Percentiles rank a stretch among this genome's conserved stretches.
phyloP scores from a whole-genome alignment of 2,888 invertebrate genomes.

The Cenopis cana region DNA sequence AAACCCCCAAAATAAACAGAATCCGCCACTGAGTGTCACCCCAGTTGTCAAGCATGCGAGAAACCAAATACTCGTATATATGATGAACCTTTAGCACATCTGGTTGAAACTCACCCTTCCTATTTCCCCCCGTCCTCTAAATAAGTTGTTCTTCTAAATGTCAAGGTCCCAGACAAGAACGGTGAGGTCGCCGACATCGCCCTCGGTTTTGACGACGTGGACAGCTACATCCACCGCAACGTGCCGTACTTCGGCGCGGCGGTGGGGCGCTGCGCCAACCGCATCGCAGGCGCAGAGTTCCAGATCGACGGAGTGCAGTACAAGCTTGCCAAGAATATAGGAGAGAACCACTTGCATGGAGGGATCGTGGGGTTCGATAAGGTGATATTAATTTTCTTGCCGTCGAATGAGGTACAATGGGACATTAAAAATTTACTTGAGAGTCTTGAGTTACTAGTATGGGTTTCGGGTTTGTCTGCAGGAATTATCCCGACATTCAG shows the following conservation, averaged over 20 bases:
- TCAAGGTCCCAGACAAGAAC: conserved; percentile 87
- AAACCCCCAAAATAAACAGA: too few relatives aligned
- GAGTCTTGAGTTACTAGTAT: too few relatives aligned
- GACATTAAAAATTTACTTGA: too few relatives aligned
- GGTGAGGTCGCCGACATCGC: conserved; percentile 90
- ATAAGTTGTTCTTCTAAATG: not conserved
- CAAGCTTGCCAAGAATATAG: conserved; percentile 89
- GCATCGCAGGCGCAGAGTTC: conserved; percentile 88
- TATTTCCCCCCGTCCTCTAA: too few relatives aligned
- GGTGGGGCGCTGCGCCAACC: conserved; percentile 94
- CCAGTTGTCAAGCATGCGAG: too few relatives aligned
- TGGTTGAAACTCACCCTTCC: too few relatives aligned
- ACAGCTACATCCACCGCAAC: conserved; percentile 80
- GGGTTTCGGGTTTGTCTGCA: too few relatives aligned
- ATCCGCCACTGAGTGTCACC: too few relatives aligned
- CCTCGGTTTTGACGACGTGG: conserved; percentile 92
- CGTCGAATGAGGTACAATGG: too few relatives aligned
- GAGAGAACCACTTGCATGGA: conserved; percentile 92
- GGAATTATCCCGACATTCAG: too few relatives aligned
- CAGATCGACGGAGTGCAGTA: conserved; percentile 85
- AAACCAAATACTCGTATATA: too few relatives aligned
- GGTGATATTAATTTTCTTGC: conserved; percentile 59
- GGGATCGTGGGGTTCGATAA: conserved; percentile 93
- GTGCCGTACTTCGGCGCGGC: conserved; percentile 93
- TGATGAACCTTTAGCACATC: too few relatives aligned